Evolutionary conservation across 1,140 invertebrate genomes (phyloP), one percentile per base, ranked within the genome.

Genomic region (Zaprionus capensis): DNA sequence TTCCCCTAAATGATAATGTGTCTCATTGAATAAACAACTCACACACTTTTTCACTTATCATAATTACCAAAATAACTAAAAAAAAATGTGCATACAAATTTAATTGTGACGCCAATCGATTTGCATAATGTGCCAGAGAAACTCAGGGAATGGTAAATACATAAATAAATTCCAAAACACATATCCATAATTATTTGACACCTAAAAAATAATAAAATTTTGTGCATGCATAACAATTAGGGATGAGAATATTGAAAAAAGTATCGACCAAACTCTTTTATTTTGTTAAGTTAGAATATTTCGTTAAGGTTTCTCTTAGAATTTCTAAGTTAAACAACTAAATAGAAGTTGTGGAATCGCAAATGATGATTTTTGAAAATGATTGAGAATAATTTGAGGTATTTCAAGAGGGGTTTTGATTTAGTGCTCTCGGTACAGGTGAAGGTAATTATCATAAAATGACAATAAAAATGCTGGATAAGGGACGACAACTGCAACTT

Each of bases 381-480:
- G 51, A 49, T 56, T 73, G 67, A 61, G 61, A 53, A 49, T 51
- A 46, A 41, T 53, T 24, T 15, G n/a, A 56, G 5, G 49, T 2
- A 14, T 46, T 22, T 24, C 53, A 51, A 46, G 17, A 24, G 49
- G 41, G n/a, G 9, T 28, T 66, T 55, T 66, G 56, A 71, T 75
- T 64, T 75, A 49, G 51, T 69, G 53, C 20, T 22, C 26, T 55
- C 49, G 12, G 4, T 38, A n/a, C 17, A 59, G 12, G 20, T 14
- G 7, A 12, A 17, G 44, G 12, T 63, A 78, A 83, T 87, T 88
- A 88, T 68, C 84, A 88, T 88, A 90, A 88, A 88, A 88, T 84
- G 65, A 49, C 81, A 73, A 88, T 88, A 81, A 88, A 87, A 73
- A 62, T 78, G 53, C 84, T 88, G 55, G 78, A 73, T 79, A 87